phyloP scores from a whole-genome alignment of 2,888 invertebrate species.

The Monopis laevigella region DNA sequence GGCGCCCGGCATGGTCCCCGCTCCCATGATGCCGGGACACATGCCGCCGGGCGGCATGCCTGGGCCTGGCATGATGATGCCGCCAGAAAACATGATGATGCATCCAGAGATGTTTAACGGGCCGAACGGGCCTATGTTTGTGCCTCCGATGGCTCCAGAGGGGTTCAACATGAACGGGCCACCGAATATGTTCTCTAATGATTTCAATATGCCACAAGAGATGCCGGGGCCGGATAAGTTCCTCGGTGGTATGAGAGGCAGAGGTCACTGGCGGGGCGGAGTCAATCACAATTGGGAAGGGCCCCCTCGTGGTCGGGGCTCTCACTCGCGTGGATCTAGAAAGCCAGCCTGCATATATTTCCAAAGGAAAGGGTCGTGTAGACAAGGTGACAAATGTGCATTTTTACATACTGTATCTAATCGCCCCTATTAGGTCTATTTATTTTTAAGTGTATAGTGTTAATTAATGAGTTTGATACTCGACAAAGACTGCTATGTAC shows the following conservation, averaged over 20 bases:
- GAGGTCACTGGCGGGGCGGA: slow-evolving; percentile 63
- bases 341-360: slow-evolving; percentile 79
- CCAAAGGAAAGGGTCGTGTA: slow-evolving; percentile 81
- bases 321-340: slow-evolving; percentile 59
- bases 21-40: slow-evolving; percentile 37
- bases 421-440: slow-evolving; percentile 50
- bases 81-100: slow-evolving; percentile 60
- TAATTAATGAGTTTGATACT: slow-evolving; percentile 15
- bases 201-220: slow-evolving; percentile 50
- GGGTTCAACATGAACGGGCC: slow-evolving; percentile 38
- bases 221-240: slow-evolving; percentile 49
- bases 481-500: slow-evolving; percentile 14
- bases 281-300: slow-evolving; percentile 62
- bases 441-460: neutral
- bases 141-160: slow-evolving; percentile 40
- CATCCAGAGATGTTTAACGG: slow-evolving; percentile 48
- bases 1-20: slow-evolving; percentile 38
- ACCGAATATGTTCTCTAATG: slow-evolving; percentile 59
- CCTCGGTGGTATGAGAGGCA: slow-evolving; percentile 65
- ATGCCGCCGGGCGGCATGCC: slow-evolving; percentile 40
- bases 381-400: slow-evolving; percentile 83
- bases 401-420: slow-evolving; percentile 82
- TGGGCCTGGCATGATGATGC: slow-evolving; percentile 50
- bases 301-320: slow-evolving; percentile 49
- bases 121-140: slow-evolving; percentile 36